phyloP scores from a whole-genome alignment of 2,888 invertebrate species.

The Lithophane ornitopus region DNA sequence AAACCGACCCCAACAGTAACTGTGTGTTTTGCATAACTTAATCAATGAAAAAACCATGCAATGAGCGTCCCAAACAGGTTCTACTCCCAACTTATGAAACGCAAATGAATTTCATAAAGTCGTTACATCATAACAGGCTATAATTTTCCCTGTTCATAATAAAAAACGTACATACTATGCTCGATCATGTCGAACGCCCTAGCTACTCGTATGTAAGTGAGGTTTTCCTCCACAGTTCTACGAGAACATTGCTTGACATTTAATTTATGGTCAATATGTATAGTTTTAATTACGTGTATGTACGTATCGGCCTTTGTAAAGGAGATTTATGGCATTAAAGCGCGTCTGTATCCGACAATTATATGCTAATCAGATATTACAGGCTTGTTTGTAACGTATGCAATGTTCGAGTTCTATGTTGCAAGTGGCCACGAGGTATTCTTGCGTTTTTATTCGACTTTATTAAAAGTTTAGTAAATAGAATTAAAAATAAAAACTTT shows the following conservation, averaged over 20 bases:
- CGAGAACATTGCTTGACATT: slow-evolving; percentile 57
- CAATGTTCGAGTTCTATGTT: slow-evolving; percentile 31
- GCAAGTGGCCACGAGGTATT: slow-evolving; percentile 36
- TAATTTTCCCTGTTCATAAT: slow-evolving; percentile 49
- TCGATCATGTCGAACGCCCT: slow-evolving; percentile 48
- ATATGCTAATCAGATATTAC: slow-evolving; percentile 81
- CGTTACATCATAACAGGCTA: slow-evolving; percentile 35
- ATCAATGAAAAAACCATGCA: slow-evolving; percentile 2
- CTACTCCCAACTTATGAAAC: slow-evolving; percentile 16
- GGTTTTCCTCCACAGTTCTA: slow-evolving; percentile 68
- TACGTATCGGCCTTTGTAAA: slow-evolving; percentile 75
- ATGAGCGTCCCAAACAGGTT: slow-evolving; percentile 10
- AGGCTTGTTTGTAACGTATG: slow-evolving; percentile 55
- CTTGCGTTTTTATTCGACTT: background rate
- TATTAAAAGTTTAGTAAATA: background rate
- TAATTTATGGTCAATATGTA: slow-evolving; percentile 67
- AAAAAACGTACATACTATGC: slow-evolving; percentile 33
- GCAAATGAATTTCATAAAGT: slow-evolving; percentile 42
- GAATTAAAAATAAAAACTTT: background rate
- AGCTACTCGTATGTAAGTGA: slow-evolving; percentile 38
- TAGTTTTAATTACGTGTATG: slow-evolving; percentile 57
- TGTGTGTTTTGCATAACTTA: slow-evolving; percentile 10
- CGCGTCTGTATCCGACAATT: slow-evolving; percentile 82
- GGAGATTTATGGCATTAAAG: slow-evolving; percentile 82
- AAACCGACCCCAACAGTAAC: background rate